phyloP scores from a whole-genome alignment of 2,113 vertebrate species.

The Ahaetulla prasina region DNA sequence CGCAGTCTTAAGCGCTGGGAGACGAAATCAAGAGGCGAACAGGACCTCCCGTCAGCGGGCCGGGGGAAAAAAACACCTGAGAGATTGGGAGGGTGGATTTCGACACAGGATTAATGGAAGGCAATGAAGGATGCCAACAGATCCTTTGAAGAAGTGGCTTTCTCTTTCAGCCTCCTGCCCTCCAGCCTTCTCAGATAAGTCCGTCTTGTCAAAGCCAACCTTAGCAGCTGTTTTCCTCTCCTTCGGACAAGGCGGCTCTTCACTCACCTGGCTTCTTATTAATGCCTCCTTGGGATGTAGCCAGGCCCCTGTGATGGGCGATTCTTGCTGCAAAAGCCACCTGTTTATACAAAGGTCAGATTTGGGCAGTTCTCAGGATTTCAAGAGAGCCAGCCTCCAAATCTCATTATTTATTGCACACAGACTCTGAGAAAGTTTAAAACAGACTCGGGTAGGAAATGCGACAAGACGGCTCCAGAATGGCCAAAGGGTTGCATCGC shows the following conservation, averaged over 20 bases:
- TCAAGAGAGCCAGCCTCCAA: background rate
- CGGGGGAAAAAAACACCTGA: background rate
- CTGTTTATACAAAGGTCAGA: background rate
- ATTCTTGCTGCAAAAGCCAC: background rate
- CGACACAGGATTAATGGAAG: background rate
- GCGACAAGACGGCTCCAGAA: background rate
- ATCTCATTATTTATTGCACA: background rate
- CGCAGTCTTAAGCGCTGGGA: background rate
- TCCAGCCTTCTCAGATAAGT: background rate
- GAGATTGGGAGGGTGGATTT: background rate
- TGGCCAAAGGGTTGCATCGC: background rate
- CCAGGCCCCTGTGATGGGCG: background rate
- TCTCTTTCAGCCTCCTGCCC: background rate
- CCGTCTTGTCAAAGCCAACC: background rate
- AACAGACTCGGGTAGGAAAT: background rate
- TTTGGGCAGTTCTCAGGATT: background rate
- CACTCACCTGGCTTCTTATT: background rate
- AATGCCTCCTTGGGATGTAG: background rate
- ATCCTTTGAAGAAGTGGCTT: background rate
- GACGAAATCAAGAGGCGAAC: background rate
- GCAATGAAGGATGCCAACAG: background rate
- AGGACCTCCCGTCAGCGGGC: background rate
- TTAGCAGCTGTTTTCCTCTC: background rate
- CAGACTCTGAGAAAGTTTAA: background rate
- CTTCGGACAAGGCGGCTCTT: background rate